Percentiles rank a stretch among this genome's conserved stretches.
These are phyloP conservation scores for Linurgus olivaceus DNA, from an alignment of 2,797 vertebrate species.

Conservation along the genomic window DNA sequence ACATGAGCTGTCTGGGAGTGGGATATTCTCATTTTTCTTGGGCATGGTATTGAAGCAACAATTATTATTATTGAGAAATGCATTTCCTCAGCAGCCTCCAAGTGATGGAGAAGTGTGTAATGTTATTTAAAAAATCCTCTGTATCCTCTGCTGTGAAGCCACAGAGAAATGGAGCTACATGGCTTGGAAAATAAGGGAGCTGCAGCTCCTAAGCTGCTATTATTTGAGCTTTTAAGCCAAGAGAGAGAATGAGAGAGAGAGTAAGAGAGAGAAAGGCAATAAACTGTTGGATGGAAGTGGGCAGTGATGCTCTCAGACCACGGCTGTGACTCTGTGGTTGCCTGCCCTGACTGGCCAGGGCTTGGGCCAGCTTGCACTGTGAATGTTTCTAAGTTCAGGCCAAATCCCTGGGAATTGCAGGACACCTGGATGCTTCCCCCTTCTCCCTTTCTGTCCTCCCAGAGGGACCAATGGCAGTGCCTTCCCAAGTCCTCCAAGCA, in stretches of 20 bases:
- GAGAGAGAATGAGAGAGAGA: neutral
- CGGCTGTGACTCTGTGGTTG: neutral
- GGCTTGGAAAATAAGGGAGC: neutral
- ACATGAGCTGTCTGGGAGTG: neutral
- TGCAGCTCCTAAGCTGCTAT: neutral
- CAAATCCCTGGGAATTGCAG: neutral
- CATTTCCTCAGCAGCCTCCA: neutral
- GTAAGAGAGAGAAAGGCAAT: neutral
- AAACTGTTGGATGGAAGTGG: neutral
- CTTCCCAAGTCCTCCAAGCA: neutral
- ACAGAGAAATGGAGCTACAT: neutral
- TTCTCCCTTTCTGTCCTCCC: neutral
- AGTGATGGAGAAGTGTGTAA: neutral
- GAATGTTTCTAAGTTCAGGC: neutral
- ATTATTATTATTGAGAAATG: slow-evolving; percentile 1
- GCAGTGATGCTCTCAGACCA: neutral
- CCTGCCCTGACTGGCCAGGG: neutral
- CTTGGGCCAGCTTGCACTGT: neutral
- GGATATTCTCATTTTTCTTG: neutral
- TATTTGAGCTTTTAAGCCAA: neutral
- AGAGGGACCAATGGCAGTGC: rapidly evolving
- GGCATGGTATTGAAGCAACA: neutral
- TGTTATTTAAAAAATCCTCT: neutral
- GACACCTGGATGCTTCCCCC: neutral
- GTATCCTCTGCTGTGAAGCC: neutral